Evolutionary conservation across 1,140 invertebrate genomes (phyloP), one percentile per base, ranked within the genome.

Genomic region (Acyrthosiphon pisum): DNA sequence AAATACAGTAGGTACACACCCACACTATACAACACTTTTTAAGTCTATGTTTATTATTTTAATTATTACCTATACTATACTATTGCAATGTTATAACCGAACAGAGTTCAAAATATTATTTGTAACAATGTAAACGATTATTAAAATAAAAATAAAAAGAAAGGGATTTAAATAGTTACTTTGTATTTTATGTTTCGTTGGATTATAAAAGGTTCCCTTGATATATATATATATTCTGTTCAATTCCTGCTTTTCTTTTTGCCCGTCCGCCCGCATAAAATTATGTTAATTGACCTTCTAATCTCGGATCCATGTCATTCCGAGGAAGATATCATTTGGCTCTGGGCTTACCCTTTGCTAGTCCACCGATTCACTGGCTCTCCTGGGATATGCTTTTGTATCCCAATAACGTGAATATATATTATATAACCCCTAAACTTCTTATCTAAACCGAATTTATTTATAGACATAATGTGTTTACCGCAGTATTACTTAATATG

Each of bases 201-300:
- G 30, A 44, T 86, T 46, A 86, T 44, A 48, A 89, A 53, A 37
- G 20, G 9, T 50, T 6, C 18, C 2, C 30, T 30, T 88, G 18
- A 11, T n/a, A n/a, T 56, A 26, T 56, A 56, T 88, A 37, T 44
- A 11, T 41, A 35, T 37, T 90, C 11, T 50, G 9, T 44, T 44
- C 26, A 37, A 41, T 90, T 18, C 44, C 30, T 41, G 7, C 30
- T 68, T n/a, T 68, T 90, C 89, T 41, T 90, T 68, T 90, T 68
- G 6, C 1, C 7, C 30, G 35, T 30, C 44, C 53, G 4, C 9
- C 35, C 9, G 81, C 91, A 50, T 76, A 84, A 53, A 37, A 83
- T 92, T 84, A 93, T 93, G 81, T 93, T 93, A 93, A 93, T 93
- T 93, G 48, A 48, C 76, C 41, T 91, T 41, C 44, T 30, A 81